Base-by-base conservation (phyloP, 2,797 vertebrate genomes). In the Microhierax caerulescens region DNA sequence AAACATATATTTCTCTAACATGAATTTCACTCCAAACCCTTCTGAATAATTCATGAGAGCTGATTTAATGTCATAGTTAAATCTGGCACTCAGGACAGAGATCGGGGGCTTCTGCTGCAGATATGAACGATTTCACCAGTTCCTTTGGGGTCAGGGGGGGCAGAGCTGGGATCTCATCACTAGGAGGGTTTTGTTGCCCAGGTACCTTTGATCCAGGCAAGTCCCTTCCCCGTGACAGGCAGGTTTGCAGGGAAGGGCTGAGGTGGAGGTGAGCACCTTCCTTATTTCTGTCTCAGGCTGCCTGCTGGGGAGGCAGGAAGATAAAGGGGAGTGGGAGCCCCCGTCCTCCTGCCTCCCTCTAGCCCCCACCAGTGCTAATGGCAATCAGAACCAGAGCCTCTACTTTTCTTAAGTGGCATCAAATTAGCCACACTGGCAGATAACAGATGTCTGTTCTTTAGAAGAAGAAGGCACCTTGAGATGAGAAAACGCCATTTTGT, bases 21-120 rank as follows among this genome's bases (percentile, higher is more conserved):
- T 1, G 68, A 78, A 77, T 96, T 89, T 80, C 61, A 45, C 88
- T 70, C 74, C 56, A 94, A 96, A 93, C 79, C 93, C 74, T 86
- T 41, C 93, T 98, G 97, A 97, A 97, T 98, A 96, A 98, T 98
- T 96, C 96, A 97, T 96, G 96, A 90, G 92, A 37, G 51, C 73
- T 85, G 96, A 97, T 96, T 97, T 95, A 97, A 90, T 32, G 81
- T 54, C 85, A 60, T 41, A 70, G 96, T 97, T 97, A 94, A 95
- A 89, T 56, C 96, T 79, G 90, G 81, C 32, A 86, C 63, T 92
- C 63, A 57, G 88, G 60, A 91, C 16, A 10, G 88, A 85, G 73
- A 86, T 32, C 0, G 0, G 41, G 32, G 8, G 16, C 47, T 81
- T 90, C 53, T 85, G 67, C 61, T 5, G n/a, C 78, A 87, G 74